Evolutionary conservation across 2,888 invertebrate species (phyloP).

Genomic region (Ashinkailepas kermadecensis): DNA sequence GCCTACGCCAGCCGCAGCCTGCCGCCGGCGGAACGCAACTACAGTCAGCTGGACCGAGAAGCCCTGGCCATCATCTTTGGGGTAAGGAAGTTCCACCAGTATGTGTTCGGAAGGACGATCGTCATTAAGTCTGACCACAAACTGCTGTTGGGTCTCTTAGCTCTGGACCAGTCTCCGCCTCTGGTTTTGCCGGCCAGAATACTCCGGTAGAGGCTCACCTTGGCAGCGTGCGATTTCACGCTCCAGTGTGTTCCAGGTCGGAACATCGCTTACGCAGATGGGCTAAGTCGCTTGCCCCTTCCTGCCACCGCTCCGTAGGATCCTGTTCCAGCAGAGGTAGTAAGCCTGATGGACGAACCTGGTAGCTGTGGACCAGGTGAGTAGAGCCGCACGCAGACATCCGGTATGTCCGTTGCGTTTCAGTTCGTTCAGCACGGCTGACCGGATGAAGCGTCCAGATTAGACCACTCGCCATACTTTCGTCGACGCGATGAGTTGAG

Average conservation of each 20-base stretch:
- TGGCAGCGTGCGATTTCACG: too few relatives aligned
- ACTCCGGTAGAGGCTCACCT: conserved; percentile 16
- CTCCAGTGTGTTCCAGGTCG: too few relatives aligned
- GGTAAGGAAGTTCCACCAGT: conserved; percentile 36
- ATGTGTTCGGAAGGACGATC: conserved; percentile 37
- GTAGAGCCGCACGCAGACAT: too few relatives aligned
- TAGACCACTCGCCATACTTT: neutral
- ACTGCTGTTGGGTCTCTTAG: conserved; percentile 32
- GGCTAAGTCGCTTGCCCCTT: too few relatives aligned
- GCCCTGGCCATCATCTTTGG: conserved; percentile 36
- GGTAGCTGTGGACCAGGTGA: neutral
- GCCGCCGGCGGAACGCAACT: conserved; percentile 35
- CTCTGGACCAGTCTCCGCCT: conserved; percentile 1
- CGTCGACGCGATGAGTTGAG: neutral
- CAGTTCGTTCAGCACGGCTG: too few relatives aligned
- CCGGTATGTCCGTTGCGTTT: too few relatives aligned
- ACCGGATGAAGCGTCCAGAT: too few relatives aligned
- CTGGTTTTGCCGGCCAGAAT: neutral
- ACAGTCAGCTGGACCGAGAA: conserved; percentile 37
- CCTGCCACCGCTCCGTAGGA: neutral
- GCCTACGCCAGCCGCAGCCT: conserved; percentile 36
- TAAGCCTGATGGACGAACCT: neutral
- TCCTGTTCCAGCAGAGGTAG: conserved; percentile 13
- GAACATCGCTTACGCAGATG: too few relatives aligned
- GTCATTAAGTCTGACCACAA: conserved; percentile 37